Percentiles rank a stretch among this genome's conserved stretches.
These are phyloP conservation scores for Oceanodroma leucorhoa DNA, from an alignment of 2,797 vertebrate species.

Conservation along the genomic window DNA sequence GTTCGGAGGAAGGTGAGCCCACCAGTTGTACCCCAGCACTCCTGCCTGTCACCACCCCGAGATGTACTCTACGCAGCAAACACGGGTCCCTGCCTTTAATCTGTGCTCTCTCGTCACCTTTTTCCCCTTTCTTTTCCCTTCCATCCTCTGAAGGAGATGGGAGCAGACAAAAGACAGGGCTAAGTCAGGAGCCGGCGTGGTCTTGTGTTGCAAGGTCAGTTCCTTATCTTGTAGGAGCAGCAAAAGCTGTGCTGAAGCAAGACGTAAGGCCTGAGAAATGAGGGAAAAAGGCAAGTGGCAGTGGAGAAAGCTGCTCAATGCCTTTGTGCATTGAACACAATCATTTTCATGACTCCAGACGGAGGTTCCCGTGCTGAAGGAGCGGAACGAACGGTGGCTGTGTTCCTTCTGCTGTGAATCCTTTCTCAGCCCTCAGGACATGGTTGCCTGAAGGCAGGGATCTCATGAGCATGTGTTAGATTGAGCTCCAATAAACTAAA, in stretches of 20 bases:
- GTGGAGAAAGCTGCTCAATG: not conserved
- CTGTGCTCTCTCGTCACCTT: not conserved
- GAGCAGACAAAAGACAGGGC: not conserved
- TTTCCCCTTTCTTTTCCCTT: not conserved
- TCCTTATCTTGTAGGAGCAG: not conserved
- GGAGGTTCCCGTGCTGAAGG: not conserved
- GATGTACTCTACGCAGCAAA: accelerated
- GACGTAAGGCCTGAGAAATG: not conserved
- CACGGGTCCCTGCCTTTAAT: not conserved
- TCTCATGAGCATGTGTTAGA: not conserved
- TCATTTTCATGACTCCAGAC: not conserved
- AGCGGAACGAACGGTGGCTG: not conserved
- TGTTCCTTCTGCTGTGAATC: not conserved
- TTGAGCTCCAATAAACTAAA: not conserved
- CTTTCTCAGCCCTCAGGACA: not conserved
- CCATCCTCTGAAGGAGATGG: not conserved
- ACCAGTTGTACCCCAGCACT: not conserved
- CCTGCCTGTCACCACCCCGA: not conserved
- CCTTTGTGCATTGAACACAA: not conserved
- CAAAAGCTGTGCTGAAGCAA: not conserved
- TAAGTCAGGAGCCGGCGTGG: not conserved
- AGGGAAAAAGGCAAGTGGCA: not conserved
- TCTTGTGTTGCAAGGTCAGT: not conserved
- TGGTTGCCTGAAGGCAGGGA: not conserved
- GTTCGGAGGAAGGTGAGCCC: not conserved